Conservation (phyloP, 2,113 vertebrate species). For the Gadus macrocephalus region DNA sequence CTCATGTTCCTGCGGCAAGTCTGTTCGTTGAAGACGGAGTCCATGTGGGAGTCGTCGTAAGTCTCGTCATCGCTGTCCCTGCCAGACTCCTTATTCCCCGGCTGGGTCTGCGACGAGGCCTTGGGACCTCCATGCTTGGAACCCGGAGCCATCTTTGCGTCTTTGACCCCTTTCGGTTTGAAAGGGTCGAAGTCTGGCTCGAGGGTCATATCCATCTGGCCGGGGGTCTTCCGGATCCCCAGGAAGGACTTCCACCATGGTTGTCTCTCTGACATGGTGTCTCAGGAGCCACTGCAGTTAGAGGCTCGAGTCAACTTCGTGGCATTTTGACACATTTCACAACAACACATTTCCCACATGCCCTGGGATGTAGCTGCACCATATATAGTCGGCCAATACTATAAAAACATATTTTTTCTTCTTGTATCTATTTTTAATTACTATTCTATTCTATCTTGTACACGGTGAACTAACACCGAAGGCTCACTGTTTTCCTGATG, state of each 20-base stretch:
- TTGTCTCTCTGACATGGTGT: constrained; percentile 65
- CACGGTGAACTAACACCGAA: too few relatives aligned
- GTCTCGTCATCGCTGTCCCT: constrained; percentile 52
- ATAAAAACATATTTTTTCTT: too few relatives aligned
- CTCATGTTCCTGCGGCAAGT: constrained; percentile 83
- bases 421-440: too few relatives aligned
- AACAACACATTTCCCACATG: too few relatives aligned
- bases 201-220: constrained; percentile 21
- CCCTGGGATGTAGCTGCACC: too few relatives aligned
- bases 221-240: constrained; percentile 53
- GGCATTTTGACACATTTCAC: too few relatives aligned
- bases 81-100: constrained; percentile 41
- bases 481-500: too few relatives aligned
- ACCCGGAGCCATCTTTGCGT: constrained; percentile 9
- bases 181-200: constrained; percentile 57
- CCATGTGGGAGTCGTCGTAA: constrained; percentile 64
- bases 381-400: too few relatives aligned
- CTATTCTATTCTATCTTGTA: too few relatives aligned
- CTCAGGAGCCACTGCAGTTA: too few relatives aligned
- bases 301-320: too few relatives aligned
- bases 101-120: neutral
- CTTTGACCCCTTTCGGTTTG: constrained; percentile 17
- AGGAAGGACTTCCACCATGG: constrained; percentile 72
- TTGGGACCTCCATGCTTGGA: constrained; percentile 12
- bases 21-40: constrained; percentile 69